These are phyloP conservation scores for Archocentrus centrarchus DNA, from an alignment of 2,113 vertebrate genomes.

Conservation along the genomic window DNA sequence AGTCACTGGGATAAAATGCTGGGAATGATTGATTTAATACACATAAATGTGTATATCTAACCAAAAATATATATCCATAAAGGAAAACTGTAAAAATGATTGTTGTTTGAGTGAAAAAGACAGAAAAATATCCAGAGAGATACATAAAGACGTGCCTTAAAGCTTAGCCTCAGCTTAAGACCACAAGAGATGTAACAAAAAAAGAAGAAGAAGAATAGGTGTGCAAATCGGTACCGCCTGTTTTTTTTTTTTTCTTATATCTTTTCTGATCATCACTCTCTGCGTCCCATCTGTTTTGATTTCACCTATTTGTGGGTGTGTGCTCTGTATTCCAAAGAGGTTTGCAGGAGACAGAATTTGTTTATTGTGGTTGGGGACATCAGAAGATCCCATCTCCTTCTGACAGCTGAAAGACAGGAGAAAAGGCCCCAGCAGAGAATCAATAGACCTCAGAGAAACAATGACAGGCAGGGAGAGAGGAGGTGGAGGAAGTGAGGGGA, in stretches of 20 bases:
- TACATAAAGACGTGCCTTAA: constrained; percentile 10
- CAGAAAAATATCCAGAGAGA: not conserved
- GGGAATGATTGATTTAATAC: not conserved
- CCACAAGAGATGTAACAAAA: constrained; percentile 32
- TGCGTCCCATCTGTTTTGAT: constrained; percentile 40
- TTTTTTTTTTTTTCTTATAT: constrained; percentile 2
- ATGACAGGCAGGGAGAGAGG: constrained; percentile 25
- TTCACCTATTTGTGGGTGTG: constrained; percentile 31
- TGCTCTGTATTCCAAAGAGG: constrained; percentile 25
- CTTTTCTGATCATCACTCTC: constrained; percentile 29
- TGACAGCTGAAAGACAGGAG: constrained; percentile 45
- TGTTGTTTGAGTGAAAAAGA: not conserved
- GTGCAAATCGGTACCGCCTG: constrained; percentile 49
- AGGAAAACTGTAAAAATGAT: not conserved
- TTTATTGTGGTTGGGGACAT: constrained; percentile 52
- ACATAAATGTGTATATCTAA: not conserved
- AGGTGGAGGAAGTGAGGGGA: not conserved
- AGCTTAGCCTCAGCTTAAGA: constrained; percentile 5
- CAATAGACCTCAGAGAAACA: constrained; percentile 48
- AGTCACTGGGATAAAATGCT: not conserved
- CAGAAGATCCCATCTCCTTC: constrained; percentile 47
- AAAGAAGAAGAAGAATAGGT: constrained; percentile 39
- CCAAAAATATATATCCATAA: not conserved
- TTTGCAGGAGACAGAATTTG: constrained; percentile 35
- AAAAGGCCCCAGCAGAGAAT: constrained; percentile 40